These are phyloP conservation scores for Cryptoblepharus egeriae DNA, from an alignment of 2,797 vertebrate species.

Conservation along the genomic window DNA sequence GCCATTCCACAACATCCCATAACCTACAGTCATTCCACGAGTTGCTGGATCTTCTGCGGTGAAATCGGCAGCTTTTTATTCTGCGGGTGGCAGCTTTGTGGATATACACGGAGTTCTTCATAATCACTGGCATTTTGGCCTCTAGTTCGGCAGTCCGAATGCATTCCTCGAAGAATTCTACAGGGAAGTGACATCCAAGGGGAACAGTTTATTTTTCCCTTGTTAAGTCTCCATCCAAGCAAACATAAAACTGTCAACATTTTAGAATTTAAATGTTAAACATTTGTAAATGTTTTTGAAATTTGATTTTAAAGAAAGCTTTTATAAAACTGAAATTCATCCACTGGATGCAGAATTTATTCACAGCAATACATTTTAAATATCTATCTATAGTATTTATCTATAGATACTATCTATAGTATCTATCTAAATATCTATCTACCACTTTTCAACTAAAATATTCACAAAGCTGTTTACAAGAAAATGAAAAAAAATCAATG, in stretches of 20 bases:
- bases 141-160: conserved; percentile 95
- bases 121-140: conserved; percentile 94
- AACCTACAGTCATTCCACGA: conserved; percentile 81
- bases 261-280: neutral
- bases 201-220: neutral
- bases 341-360: neutral
- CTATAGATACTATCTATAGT: no score
- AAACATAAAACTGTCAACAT: neutral
- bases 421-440: no score
- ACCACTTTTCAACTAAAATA: no score
- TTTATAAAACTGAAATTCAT: neutral
- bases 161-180: conserved; percentile 97
- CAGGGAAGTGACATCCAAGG: neutral
- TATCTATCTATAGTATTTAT: no score
- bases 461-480: no score
- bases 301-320: neutral
- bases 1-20: no score
- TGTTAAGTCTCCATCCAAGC: no score
- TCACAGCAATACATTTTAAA: neutral
- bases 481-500: no score
- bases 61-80: conserved; percentile 95
- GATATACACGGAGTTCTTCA: conserved; percentile 97
- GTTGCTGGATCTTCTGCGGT: conserved; percentile 84
- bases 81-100: conserved; percentile 93
- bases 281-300: neutral